These are phyloP conservation scores for Pollimyrus isidori DNA, from an alignment of 2,113 vertebrate species.

Conservation along the genomic window DNA sequence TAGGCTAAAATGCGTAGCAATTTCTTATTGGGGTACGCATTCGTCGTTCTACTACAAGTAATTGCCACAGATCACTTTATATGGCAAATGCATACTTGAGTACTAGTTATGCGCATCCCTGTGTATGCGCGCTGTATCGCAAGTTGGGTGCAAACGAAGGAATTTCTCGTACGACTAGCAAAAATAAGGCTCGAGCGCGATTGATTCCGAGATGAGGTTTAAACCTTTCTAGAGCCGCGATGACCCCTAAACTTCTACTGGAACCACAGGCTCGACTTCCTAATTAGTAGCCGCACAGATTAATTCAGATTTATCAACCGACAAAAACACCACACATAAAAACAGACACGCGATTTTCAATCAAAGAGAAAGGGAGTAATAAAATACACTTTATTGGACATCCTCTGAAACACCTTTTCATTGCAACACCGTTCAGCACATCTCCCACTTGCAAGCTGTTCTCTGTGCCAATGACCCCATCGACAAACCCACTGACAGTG, in stretches of 20 bases:
- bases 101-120: neutral
- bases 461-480: neutral
- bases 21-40: neutral
- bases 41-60: neutral
- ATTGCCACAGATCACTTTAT: neutral
- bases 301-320: neutral
- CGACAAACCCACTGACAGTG: neutral
- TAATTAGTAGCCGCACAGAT: neutral
- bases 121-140: neutral
- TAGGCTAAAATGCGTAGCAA: neutral
- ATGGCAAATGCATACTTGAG: neutral
- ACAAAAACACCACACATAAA: slow-evolving; percentile 5
- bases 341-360: neutral
- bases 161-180: neutral
- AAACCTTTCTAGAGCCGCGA: neutral
- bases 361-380: neutral
- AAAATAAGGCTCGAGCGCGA: neutral
- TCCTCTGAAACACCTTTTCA: neutral
- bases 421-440: neutral
- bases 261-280: neutral
- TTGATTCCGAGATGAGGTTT: neutral
- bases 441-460: neutral
- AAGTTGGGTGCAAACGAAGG: neutral
- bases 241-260: neutral
- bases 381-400: slow-evolving; percentile 20